Evolutionary conservation across 2,797 vertebrate species (phyloP).

Genomic region (Acanthurus lineatus): DNA sequence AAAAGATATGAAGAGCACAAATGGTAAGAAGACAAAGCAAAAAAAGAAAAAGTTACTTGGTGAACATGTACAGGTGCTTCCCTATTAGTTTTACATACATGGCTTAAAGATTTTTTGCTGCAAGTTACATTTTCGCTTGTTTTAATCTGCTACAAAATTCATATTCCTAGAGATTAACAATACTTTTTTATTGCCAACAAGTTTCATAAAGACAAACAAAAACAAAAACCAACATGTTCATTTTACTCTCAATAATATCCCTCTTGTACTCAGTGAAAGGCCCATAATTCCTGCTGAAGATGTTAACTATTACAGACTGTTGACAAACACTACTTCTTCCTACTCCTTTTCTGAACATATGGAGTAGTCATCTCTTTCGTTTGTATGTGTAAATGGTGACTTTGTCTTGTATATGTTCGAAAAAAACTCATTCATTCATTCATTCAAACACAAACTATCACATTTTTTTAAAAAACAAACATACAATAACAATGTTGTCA

Average conservation of each 20-base stretch:
- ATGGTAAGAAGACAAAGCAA: conserved; percentile 39
- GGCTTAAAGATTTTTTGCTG: not conserved
- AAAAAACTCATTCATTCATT: no score
- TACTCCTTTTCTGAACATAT: no score
- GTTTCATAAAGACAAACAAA: no score
- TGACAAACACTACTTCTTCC: not conserved
- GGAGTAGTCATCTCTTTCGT: no score
- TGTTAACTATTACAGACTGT: not conserved
- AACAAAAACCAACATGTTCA: not conserved
- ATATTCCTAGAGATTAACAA: not conserved
- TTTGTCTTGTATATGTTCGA: no score
- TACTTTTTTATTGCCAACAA: not conserved
- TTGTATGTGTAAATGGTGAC: no score
- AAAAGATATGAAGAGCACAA: conserved; percentile 61
- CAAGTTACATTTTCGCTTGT: not conserved
- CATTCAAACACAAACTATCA: not conserved
- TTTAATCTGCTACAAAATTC: not conserved
- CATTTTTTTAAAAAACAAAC: no score
- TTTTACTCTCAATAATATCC: not conserved
- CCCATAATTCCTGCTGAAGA: not conserved
- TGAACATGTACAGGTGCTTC: not conserved
- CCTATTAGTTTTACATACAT: not conserved
- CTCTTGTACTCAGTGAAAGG: no score
- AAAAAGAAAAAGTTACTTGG: conserved; percentile 1
- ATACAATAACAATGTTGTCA: no score